Base-by-base conservation (phyloP, 2,797 vertebrate genomes). In the Yasuhikotakia modesta region DNA sequence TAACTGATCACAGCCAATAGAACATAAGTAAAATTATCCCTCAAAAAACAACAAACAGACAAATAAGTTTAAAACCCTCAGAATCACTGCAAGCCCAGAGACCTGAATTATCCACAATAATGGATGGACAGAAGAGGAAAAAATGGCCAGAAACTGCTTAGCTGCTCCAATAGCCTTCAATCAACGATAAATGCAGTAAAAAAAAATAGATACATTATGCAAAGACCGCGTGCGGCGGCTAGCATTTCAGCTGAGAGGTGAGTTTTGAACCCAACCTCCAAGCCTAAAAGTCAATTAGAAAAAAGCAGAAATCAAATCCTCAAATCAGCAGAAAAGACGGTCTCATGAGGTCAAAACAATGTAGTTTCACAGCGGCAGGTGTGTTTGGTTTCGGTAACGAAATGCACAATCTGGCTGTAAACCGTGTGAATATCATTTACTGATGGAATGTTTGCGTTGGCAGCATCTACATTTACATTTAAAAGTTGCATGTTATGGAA, bases 211-310 rank as follows among this genome's bases (percentile, higher is more conserved):
- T 85, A 88, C 84, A 80, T 60, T 63, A 87, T 70, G 67, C 21
- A 39, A 79, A 81, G 82, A 80, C 81, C 72, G 83, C 79, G 81
- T 68, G 46, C 69, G 66, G 70, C 68, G 65, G 85, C 82, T 90
- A 87, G 82, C 78, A 89, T 92, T 93, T 90, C 91, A 90, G 89
- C 90, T 90, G 90, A 91, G 84, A 81, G 58, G 83, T 84, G 84
- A 85, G 27, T 90, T 92, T 88, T 58, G 81, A 66, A 73, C 78
- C 73, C 64, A 76, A 77, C 78, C 71, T 78, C 35, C 30, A 27
- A 79, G 45, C 71, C 64, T 68, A 90, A 89, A 89, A 84, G 85
- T 88, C 90, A 88, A 87, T 87, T 88, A 84, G 30, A 85, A 72
- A 73, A 78, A 79, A 70, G 43, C 79, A 73, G 81, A 85, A 84